Evolutionary conservation across 2,797 vertebrate species (phyloP).

Genomic region (Apogon talboti): DNA sequence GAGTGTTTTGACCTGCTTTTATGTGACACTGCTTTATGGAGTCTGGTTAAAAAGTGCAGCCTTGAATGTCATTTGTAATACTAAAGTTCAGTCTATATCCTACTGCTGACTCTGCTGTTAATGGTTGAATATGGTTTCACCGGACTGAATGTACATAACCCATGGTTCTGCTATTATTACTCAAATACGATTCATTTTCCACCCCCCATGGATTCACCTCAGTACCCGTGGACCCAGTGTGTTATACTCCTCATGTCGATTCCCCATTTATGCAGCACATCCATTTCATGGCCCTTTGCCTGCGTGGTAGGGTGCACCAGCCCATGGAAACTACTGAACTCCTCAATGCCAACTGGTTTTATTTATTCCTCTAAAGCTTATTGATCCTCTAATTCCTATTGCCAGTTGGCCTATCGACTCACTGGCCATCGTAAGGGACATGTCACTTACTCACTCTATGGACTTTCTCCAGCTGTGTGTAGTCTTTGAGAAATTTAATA

Average conservation of each 20-base stretch:
- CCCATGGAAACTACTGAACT: conserved; percentile 29
- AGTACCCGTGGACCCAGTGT: conserved; percentile 3
- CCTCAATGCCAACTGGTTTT: conserved; percentile 17
- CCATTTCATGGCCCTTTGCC: conserved; percentile 44
- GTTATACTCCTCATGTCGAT: conserved; percentile 16
- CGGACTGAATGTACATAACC: neutral
- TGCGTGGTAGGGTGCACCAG: neutral
- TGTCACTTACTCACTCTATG: conserved; percentile 9
- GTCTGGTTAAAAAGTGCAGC: neutral
- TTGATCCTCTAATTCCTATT: conserved; percentile 34
- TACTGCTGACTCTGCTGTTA: neutral
- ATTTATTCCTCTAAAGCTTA: conserved; percentile 26
- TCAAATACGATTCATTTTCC: conserved; percentile 14
- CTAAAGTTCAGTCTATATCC: neutral
- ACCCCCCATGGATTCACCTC: conserved; percentile 9
- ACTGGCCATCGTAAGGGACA: conserved; percentile 1
- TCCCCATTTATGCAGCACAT: conserved; percentile 23
- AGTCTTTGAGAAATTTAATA: conserved; percentile 1
- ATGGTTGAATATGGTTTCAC: neutral
- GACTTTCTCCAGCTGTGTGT: conserved; percentile 17
- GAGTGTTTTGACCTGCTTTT: neutral
- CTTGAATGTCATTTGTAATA: too few relatives aligned
- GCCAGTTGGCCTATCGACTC: conserved; percentile 28
- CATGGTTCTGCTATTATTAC: conserved; percentile 1
- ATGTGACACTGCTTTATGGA: neutral